A percentile compares a stretch with the other conserved stretches of the same genome.
phyloP scores from a whole-genome alignment of 2,113 vertebrate species.

The Corydoras maculifer region DNA sequence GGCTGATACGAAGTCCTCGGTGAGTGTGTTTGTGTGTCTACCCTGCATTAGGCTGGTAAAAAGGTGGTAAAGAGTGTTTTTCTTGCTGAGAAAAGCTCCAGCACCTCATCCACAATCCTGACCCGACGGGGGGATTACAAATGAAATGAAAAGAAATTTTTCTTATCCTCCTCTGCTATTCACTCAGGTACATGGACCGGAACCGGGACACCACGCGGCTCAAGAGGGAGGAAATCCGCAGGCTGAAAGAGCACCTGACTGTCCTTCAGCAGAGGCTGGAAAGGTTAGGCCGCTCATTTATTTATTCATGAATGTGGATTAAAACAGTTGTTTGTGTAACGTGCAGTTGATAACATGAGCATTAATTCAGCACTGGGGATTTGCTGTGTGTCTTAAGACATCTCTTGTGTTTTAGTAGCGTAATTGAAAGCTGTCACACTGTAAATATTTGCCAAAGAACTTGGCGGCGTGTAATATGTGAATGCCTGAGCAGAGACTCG shows the following conservation, averaged over 20 bases:
- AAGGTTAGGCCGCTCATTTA: constrained; percentile 65
- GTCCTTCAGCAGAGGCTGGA: constrained; percentile 93
- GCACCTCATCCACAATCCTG: too few relatives aligned
- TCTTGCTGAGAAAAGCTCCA: too few relatives aligned
- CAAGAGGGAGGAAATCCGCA: constrained; percentile 95
- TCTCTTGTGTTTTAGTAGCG: not conserved
- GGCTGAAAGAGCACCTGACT: constrained; percentile 91
- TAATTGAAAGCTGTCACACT: constrained; percentile 13
- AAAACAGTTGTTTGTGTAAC: not conserved
- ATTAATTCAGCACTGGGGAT: too few relatives aligned
- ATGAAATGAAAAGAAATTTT: too few relatives aligned
- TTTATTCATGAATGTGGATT: not conserved
- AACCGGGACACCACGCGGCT: constrained; percentile 94
- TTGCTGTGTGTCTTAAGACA: not conserved
- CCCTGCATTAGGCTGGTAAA: too few relatives aligned
- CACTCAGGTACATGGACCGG: constrained; percentile 90
- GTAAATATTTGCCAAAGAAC: constrained; percentile 25
- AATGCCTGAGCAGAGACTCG: constrained; percentile 10
- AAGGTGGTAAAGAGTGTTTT: too few relatives aligned
- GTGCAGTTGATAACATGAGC: not conserved
- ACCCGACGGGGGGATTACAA: too few relatives aligned
- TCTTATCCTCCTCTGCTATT: constrained; percentile 10
- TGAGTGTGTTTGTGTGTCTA: too few relatives aligned
- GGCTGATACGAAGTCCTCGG: too few relatives aligned
- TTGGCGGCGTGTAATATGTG: constrained; percentile 4